These are phyloP conservation scores for Neoitamus cyanurus DNA, from an alignment of 2,888 invertebrate genomes.

Conservation along the genomic window DNA sequence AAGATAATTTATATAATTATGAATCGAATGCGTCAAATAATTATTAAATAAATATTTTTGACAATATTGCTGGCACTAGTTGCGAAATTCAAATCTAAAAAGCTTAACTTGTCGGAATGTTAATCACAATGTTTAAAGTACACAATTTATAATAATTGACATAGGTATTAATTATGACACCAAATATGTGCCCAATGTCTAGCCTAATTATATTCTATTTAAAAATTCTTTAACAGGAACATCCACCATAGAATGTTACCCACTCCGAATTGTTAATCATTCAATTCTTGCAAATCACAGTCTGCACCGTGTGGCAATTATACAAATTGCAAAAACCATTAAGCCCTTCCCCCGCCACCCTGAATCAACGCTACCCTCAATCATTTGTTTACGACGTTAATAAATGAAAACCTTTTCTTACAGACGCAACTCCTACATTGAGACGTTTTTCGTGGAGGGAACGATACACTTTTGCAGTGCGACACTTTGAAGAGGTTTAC, in stretches of 20 bases:
- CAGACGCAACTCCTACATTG: not conserved
- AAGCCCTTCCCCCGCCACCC: not conserved
- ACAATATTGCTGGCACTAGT: no score
- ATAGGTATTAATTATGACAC: no score
- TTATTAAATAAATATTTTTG: no score
- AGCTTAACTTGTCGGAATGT: no score
- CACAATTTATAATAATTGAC: no score
- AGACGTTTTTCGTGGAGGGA: not conserved
- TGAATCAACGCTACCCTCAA: not conserved
- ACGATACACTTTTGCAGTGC: not conserved
- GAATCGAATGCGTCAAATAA: no score
- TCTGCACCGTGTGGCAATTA: not conserved
- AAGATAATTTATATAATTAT: no score
- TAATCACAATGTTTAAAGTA: no score
- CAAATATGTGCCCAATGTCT: no score
- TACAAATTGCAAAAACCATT: not conserved
- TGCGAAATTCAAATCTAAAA: no score
- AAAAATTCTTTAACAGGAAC: no score
- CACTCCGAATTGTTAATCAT: not conserved
- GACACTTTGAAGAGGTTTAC: not conserved
- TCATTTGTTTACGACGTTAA: not conserved
- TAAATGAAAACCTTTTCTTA: not conserved
- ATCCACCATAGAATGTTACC: not conserved
- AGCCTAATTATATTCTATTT: no score
- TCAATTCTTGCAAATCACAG: not conserved